Conservation (phyloP, 1,140 invertebrate genomes). For the Drosophila punjabiensis region DNA sequence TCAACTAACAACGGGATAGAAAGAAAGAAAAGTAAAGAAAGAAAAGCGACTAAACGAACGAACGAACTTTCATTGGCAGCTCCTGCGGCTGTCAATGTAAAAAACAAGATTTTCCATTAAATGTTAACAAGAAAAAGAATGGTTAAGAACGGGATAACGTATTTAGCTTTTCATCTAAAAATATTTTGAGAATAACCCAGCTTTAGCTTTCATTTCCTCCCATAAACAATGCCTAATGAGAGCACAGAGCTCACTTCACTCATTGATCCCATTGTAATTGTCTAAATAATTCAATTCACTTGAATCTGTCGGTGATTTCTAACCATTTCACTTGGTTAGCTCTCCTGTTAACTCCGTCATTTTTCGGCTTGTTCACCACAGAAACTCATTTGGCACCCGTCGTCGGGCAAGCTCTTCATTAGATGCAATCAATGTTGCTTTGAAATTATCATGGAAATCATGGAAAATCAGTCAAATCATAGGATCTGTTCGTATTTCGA, state of each 20-base stretch:
- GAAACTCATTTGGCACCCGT: slow-evolving; percentile 59
- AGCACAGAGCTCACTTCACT: slow-evolving; percentile 13
- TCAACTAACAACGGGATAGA: slow-evolving; percentile 44
- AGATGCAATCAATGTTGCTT: slow-evolving; percentile 54
- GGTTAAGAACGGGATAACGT: not conserved
- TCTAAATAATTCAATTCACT: slow-evolving; percentile 41
- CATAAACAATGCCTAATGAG: slow-evolving; percentile 19
- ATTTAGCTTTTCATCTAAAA: not conserved
- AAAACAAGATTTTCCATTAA: slow-evolving; percentile 9
- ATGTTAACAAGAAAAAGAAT: slow-evolving; percentile 3
- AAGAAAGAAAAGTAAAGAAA: slow-evolving; percentile 33
- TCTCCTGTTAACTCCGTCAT: slow-evolving; percentile 22
- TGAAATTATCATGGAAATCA: slow-evolving; percentile 50
- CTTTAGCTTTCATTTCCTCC: slow-evolving; percentile 8
- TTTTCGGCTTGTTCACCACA: slow-evolving; percentile 55
- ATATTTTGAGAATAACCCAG: not conserved
- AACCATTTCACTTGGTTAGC: slow-evolving; percentile 31
- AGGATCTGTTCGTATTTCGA: slow-evolving; percentile 42
- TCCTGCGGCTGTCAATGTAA: not conserved
- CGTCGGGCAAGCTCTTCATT: slow-evolving; percentile 39
- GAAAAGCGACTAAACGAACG: slow-evolving; percentile 48
- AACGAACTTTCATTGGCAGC: slow-evolving; percentile 64
- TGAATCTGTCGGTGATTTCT: slow-evolving; percentile 27
- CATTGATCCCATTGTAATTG: slow-evolving; percentile 21
- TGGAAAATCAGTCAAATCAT: slow-evolving; percentile 76